Evolutionary conservation across 2,113 vertebrate species (phyloP).

Genomic region (Lophochroa leadbeateri): DNA sequence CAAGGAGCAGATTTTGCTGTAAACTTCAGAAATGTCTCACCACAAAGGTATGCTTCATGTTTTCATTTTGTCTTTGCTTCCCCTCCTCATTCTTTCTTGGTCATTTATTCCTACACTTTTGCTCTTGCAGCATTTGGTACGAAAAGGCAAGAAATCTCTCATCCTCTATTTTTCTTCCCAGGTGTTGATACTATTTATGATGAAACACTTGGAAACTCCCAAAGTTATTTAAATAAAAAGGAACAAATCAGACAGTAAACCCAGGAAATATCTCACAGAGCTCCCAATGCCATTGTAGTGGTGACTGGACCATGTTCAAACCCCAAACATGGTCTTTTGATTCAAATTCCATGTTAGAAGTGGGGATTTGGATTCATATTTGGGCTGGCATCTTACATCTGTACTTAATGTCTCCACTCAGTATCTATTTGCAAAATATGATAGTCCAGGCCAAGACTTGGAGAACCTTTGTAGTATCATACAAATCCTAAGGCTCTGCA

Average conservation of each 20-base stretch:
- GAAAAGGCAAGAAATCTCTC: conserved; percentile 32
- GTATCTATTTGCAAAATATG: background rate
- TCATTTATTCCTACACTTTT: background rate
- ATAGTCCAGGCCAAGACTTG: background rate
- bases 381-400: background rate
- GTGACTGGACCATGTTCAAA: background rate
- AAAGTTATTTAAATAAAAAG: background rate
- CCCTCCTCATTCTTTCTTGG: background rate
- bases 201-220: background rate
- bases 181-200: background rate
- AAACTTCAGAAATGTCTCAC: conserved; percentile 60
- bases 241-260: background rate
- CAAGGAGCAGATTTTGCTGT: conserved; percentile 72
- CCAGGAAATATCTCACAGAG: background rate
- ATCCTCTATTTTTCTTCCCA: conserved; percentile 49
- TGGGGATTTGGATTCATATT: background rate
- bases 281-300: background rate
- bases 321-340: background rate
- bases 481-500: background rate
- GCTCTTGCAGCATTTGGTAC: background rate
- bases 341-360: background rate
- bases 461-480: background rate
- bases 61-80: background rate
- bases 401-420: background rate
- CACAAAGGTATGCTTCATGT: conserved; percentile 63